These are phyloP conservation scores for Casuarius casuarius DNA, from an alignment of 2,113 vertebrate species.

Conservation along the genomic window DNA sequence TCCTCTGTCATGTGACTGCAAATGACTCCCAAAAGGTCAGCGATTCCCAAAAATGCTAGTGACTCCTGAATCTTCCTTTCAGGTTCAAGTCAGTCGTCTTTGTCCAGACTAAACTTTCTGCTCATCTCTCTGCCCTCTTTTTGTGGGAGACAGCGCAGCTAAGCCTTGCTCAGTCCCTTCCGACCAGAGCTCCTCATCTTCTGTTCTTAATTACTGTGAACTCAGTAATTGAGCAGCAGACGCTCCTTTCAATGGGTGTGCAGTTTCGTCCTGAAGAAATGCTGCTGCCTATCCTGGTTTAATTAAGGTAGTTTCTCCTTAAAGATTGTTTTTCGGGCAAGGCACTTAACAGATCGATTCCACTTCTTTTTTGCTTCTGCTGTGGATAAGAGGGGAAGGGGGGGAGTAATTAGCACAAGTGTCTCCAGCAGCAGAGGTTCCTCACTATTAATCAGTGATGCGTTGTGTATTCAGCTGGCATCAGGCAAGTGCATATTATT, in stretches of 20 bases:
- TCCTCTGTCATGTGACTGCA: not conserved
- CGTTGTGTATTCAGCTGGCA: not conserved
- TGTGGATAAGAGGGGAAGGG: not conserved
- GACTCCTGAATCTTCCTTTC: not conserved
- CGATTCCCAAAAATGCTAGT: not conserved
- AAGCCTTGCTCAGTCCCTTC: not conserved
- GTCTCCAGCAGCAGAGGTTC: not conserved
- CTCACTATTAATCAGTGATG: not conserved
- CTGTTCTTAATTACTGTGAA: not conserved
- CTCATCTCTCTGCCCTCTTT: not conserved
- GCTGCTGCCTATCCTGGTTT: slow-evolving; percentile 10
- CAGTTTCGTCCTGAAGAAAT: slow-evolving; percentile 27
- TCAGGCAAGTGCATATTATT: not conserved
- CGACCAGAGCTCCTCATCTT: fast-evolving
- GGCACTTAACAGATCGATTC: slow-evolving; percentile 32
- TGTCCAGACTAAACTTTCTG: not conserved
- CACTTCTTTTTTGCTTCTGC: not conserved
- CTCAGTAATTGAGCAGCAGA: not conserved
- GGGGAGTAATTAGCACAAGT: not conserved
- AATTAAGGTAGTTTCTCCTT: slow-evolving; percentile 31
- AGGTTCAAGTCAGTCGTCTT: not conserved
- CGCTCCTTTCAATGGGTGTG: not conserved
- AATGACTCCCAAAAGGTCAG: not conserved
- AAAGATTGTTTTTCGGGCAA: not conserved
- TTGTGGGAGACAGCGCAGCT: not conserved